Evolutionary conservation across 1,140 invertebrate genomes (phyloP).

Genomic region (Helicoverpa armigera): DNA sequence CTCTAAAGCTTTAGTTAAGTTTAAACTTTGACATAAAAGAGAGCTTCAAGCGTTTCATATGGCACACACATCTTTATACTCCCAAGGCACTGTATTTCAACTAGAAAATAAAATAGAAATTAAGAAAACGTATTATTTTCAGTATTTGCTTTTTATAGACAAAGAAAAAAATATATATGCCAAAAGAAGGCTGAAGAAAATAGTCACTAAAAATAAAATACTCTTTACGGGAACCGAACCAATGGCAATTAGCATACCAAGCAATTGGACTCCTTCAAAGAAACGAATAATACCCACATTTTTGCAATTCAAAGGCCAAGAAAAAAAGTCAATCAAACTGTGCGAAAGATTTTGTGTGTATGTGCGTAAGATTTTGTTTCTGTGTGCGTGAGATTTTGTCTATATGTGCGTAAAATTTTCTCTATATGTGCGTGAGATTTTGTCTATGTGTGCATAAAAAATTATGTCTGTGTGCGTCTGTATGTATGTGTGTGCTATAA

Average conservation of each 20-base stretch:
- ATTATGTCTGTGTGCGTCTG: constrained; percentile 46
- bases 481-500: constrained; percentile 49
- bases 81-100: too few species aligned
- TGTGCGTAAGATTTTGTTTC: background rate
- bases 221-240: too few species aligned
- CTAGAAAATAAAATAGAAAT: too few species aligned
- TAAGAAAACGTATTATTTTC: too few species aligned
- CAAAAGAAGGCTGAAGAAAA: too few species aligned
- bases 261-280: background rate
- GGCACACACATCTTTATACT: too few species aligned
- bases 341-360: constrained; percentile 54
- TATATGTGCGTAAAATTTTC: constrained; percentile 53
- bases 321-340: constrained; percentile 44
- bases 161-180: too few species aligned
- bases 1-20: background rate
- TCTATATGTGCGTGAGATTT: constrained; percentile 22
- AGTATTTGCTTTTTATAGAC: too few species aligned
- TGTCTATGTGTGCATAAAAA: too few species aligned
- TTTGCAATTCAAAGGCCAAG: constrained; percentile 41
- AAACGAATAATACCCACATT: background rate
- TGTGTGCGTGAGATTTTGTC: too few species aligned
- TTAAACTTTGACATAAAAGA: background rate
- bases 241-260: too few species aligned
- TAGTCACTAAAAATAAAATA: too few species aligned
- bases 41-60: background rate